Evolutionary conservation across 2,113 vertebrate genomes (phyloP).

Genomic region (Chloropsis hardwickii): DNA sequence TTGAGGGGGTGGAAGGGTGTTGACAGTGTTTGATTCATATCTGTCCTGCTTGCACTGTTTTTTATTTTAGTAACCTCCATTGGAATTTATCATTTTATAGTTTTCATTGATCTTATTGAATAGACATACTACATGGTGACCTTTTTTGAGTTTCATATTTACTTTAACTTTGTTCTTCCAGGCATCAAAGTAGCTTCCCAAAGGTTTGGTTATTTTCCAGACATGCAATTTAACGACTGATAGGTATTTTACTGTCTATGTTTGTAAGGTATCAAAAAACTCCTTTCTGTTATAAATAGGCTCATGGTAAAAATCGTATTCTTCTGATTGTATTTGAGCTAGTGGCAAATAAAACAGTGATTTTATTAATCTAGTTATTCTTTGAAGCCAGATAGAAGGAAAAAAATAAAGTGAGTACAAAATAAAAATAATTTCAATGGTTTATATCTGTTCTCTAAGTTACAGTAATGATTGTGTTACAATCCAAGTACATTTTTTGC

Average conservation of each 20-base stretch:
- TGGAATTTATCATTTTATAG: neutral
- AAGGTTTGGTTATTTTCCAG: neutral
- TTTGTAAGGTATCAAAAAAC: neutral
- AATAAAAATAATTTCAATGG: neutral
- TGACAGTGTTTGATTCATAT: neutral
- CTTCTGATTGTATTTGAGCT: neutral
- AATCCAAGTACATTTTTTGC: neutral
- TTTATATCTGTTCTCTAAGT: neutral
- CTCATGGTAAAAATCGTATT: neutral
- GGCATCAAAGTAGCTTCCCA: neutral
- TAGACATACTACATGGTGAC: neutral
- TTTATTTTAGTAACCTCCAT: neutral
- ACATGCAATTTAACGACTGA: neutral
- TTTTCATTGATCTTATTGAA: neutral
- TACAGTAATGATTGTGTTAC: neutral
- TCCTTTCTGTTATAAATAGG: neutral
- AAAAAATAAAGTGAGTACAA: neutral
- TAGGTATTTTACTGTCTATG: neutral
- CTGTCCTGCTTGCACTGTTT: neutral
- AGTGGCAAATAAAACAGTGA: neutral
- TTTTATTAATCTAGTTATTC: neutral
- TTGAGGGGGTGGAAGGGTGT: accelerated
- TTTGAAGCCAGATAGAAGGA: neutral
- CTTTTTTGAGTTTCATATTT: neutral
- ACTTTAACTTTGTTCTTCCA: neutral